Conservation (phyloP, 2,113 vertebrate genomes). For the Corythaixoides concolor region DNA sequence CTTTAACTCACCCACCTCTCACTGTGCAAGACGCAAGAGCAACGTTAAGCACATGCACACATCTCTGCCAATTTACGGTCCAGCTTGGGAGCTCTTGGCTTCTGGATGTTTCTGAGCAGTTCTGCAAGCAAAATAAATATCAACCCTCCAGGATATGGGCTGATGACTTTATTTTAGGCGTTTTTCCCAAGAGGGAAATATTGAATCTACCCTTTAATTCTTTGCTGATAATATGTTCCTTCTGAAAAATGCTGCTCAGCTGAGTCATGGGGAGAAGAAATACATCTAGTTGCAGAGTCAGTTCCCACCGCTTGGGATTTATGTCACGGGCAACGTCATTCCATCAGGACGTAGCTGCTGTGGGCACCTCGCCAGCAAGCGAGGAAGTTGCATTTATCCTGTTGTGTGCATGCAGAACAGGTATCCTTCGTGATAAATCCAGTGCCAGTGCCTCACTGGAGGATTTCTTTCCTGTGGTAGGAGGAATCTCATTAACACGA, state of each 20-base stretch:
- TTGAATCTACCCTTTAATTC: background rate
- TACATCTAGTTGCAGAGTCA: background rate
- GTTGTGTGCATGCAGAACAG: background rate
- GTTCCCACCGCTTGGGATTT: background rate
- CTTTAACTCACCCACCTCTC: background rate
- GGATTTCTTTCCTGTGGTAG: background rate
- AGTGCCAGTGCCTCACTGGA: constrained; percentile 4
- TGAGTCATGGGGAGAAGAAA: background rate
- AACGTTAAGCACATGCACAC: background rate
- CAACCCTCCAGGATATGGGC: background rate
- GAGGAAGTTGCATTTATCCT: background rate
- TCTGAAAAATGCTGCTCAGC: background rate
- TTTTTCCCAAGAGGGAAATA: background rate
- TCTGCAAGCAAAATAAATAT: constrained; percentile 8
- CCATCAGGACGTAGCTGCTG: background rate
- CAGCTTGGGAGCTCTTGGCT: background rate
- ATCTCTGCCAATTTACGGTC: background rate
- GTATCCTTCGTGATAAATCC: background rate
- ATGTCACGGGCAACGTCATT: background rate
- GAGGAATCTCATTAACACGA: constrained; percentile 60
- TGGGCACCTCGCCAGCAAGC: background rate
- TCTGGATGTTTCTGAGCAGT: background rate
- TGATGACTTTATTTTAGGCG: background rate
- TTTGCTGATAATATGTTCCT: background rate
- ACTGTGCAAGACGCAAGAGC: rapidly evolving